Conservation (phyloP, 2,888 invertebrate genomes). For the Tipula confusa region DNA sequence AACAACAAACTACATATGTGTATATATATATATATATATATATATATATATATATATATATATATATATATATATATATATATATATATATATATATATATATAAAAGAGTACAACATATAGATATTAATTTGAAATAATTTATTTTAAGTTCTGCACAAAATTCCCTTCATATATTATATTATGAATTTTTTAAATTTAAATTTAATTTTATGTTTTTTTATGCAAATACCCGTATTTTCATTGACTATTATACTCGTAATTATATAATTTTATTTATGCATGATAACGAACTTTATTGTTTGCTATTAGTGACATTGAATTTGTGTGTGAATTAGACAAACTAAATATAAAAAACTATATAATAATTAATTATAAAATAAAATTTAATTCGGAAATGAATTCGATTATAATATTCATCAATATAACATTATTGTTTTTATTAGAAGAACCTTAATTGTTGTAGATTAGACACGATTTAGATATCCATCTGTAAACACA, state of each 20-base stretch:
- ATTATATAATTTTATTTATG: not conserved
- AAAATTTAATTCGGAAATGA: not conserved
- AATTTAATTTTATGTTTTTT: not conserved
- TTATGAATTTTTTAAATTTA: not conserved
- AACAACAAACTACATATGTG: not conserved
- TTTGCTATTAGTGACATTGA: not conserved
- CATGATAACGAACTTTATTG: conserved; percentile 12
- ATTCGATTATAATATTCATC: no score
- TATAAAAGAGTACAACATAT: not conserved
- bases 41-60: no score
- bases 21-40: not conserved
- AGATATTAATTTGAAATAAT: no score
- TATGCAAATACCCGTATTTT: conserved; percentile 15
- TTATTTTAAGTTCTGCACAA: not conserved
- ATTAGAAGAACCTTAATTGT: no score
- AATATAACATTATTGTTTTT: no score
- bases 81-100: no score
- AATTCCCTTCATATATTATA: not conserved
- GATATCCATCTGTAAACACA: no score
- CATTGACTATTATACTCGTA: not conserved
- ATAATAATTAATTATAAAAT: not conserved
- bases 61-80: no score
- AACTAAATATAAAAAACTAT: not conserved
- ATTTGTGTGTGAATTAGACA: not conserved
- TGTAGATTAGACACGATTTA: no score